phyloP scores from a whole-genome alignment of 2,888 invertebrate genomes.

The Acanthosoma haemorrhoidale region DNA sequence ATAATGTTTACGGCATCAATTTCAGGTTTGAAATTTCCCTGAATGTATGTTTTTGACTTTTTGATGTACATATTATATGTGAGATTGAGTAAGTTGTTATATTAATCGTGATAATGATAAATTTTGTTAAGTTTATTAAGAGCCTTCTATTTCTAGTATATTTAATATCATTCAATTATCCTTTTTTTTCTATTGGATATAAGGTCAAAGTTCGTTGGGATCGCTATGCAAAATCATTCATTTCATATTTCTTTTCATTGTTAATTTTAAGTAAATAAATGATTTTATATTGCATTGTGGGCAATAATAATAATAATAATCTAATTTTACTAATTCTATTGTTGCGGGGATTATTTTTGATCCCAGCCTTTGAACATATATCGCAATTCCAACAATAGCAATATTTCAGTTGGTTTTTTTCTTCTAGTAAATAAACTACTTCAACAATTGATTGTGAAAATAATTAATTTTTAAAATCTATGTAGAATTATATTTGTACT shows the following conservation, averaged over 20 bases:
- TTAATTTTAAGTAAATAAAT: neutral
- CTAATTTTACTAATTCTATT: neutral
- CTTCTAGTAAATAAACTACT: no score
- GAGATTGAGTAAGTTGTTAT: neutral
- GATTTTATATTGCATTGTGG: neutral
- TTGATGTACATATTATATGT: neutral
- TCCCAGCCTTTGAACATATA: conserved; percentile 27
- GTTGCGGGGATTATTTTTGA: neutral
- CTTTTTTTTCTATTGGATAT: conserved; percentile 18
- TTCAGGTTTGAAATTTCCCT: neutral
- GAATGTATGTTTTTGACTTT: neutral
- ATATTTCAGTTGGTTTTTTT: neutral
- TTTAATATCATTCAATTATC: neutral
- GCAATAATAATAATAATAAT: neutral
- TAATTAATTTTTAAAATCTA: no score
- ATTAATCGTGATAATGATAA: neutral
- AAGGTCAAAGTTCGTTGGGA: conserved; percentile 24
- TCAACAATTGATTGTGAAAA: no score
- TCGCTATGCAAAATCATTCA: neutral
- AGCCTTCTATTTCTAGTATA: neutral
- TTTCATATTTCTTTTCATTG: neutral
- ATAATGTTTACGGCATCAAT: neutral
- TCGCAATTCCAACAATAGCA: neutral
- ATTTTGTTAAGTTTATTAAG: neutral
- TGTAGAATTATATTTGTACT: conserved; percentile 21